phyloP scores from a whole-genome alignment of 2,113 vertebrate genomes.

The Danionella cerebrum region DNA sequence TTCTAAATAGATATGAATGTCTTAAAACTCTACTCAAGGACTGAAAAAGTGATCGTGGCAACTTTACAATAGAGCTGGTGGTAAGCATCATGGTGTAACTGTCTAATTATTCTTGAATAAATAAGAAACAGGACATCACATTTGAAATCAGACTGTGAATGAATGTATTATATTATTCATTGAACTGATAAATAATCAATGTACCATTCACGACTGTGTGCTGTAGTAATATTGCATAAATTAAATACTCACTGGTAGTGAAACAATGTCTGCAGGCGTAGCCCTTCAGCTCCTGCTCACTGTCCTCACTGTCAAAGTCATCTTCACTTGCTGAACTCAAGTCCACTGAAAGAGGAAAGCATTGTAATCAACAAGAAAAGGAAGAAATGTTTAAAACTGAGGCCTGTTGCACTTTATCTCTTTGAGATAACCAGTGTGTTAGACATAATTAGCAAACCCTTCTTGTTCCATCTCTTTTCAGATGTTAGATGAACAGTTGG shows the following conservation, averaged over 20 bases:
- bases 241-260: conserved; percentile 79
- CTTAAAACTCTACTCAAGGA: too few relatives aligned
- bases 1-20: too few relatives aligned
- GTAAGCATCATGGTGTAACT: too few relatives aligned
- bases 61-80: too few relatives aligned
- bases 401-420: not conserved
- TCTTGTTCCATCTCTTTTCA: not conserved
- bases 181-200: too few relatives aligned
- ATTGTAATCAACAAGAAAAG: not conserved
- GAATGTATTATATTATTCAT: too few relatives aligned
- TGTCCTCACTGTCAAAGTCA: conserved; percentile 99
- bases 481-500: conserved; percentile 11
- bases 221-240: not conserved
- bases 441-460: not conserved
- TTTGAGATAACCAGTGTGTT: not conserved
- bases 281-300: conserved; percentile 95
- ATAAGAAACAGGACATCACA: too few relatives aligned
- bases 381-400: not conserved
- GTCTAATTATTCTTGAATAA: too few relatives aligned
- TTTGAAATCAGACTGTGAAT: too few relatives aligned
- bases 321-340: conserved; percentile 96
- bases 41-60: too few relatives aligned
- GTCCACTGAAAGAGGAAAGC: conserved; percentile 72
- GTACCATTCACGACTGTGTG: too few relatives aligned
- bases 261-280: conserved; percentile 98